Conservation (phyloP, 2,113 vertebrate genomes). For the Eretmodus cyanostictus region DNA sequence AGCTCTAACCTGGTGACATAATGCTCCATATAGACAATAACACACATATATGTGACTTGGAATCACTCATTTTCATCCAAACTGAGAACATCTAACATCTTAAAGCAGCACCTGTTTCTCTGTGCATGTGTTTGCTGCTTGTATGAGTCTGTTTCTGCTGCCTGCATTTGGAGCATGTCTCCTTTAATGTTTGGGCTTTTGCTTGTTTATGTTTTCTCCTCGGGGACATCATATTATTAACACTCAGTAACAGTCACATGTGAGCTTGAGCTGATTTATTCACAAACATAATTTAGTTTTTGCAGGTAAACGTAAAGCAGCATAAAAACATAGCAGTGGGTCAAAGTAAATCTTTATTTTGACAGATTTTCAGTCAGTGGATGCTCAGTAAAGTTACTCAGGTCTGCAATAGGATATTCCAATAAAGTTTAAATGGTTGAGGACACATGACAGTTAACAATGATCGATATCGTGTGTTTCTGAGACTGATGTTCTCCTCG, state of each 20-base stretch:
- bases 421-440: not conserved
- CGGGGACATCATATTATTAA: not conserved
- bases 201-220: not conserved
- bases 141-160: not conserved
- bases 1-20: not conserved
- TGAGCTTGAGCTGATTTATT: not conserved
- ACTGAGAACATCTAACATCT: not conserved
- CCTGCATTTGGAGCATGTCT: not conserved
- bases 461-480: accelerated
- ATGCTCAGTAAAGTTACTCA: not conserved
- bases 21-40: not conserved
- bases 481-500: not conserved
- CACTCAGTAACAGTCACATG: not conserved
- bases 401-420: accelerated
- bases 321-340: not conserved
- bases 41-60: not conserved
- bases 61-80: accelerated
- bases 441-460: not conserved
- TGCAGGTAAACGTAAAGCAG: not conserved
- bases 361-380: accelerated
- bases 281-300: not conserved
- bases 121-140: not conserved
- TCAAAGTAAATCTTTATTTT: not conserved
- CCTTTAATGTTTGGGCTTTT: not conserved
- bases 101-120: not conserved